phyloP scores from a whole-genome alignment of 2,888 invertebrate species.

The Eurytoma adleriae region DNA sequence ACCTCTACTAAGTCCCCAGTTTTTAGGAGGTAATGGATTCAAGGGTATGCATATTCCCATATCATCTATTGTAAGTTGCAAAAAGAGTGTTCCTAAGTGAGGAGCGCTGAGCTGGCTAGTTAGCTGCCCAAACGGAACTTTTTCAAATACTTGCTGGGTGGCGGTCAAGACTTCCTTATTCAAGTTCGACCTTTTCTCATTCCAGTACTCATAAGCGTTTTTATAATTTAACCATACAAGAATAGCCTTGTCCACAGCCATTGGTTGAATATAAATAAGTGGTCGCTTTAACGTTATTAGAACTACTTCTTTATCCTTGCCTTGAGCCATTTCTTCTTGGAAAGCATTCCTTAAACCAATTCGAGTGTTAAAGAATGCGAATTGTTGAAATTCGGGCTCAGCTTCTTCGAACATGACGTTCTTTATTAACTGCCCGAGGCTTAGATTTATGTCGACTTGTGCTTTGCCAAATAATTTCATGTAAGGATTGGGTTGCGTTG shows the following conservation, averaged over 20 bases:
- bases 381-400: slow-evolving; percentile 97
- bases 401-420: slow-evolving; percentile 98
- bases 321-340: slow-evolving; percentile 93
- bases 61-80: slow-evolving; percentile 96
- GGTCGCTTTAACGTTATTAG: slow-evolving; percentile 95
- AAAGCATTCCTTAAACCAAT: slow-evolving; percentile 90
- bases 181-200: slow-evolving; percentile 93
- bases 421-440: slow-evolving; percentile 94
- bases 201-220: slow-evolving; percentile 99
- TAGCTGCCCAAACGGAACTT: slow-evolving; percentile 87
- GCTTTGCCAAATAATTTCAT: slow-evolving; percentile 88
- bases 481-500: slow-evolving; percentile 79
- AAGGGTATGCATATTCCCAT: slow-evolving; percentile 97
- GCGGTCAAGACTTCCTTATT: slow-evolving; percentile 91
- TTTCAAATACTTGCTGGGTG: slow-evolving; percentile 86
- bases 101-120: slow-evolving; percentile 87
- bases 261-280: slow-evolving; percentile 96
- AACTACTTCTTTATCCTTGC: slow-evolving; percentile 90
- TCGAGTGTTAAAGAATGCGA: slow-evolving; percentile 98
- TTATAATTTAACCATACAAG: slow-evolving; percentile 99
- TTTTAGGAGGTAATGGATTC: slow-evolving; percentile 85
- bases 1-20: slow-evolving; percentile 81
- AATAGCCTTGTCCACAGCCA: slow-evolving; percentile 98
- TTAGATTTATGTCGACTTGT: slow-evolving; percentile 94
- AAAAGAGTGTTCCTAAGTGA: slow-evolving; percentile 91